phyloP scores from a whole-genome alignment of 2,888 invertebrate species.

The Meta bourneti region DNA sequence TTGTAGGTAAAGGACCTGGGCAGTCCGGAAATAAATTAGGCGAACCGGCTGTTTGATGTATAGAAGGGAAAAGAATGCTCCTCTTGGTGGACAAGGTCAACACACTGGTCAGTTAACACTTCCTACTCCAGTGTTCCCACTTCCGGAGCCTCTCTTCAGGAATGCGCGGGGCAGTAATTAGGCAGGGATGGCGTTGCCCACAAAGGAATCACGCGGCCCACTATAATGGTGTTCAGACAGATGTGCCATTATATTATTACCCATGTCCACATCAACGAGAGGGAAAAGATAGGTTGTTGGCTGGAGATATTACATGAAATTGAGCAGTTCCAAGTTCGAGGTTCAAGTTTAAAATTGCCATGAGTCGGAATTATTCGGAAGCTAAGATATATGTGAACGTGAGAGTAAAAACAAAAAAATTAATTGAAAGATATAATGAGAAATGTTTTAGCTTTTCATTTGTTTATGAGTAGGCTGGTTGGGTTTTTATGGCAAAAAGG shows the following conservation, averaged over 20 bases:
- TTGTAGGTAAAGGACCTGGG: slow-evolving; percentile 65
- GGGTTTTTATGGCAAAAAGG: too few relatives aligned
- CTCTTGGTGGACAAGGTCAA: slow-evolving; percentile 68
- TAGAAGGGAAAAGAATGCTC: slow-evolving; percentile 16
- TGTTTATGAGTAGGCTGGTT: too few relatives aligned
- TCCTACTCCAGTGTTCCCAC: slow-evolving; percentile 42
- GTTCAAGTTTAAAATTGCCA: neutral
- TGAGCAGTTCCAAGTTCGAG: neutral
- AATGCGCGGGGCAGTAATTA: slow-evolving; percentile 52
- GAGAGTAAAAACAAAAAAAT: too few relatives aligned
- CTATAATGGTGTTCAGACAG: slow-evolving; percentile 25
- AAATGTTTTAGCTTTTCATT: too few relatives aligned
- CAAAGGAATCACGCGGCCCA: neutral
- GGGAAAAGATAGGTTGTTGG: neutral
- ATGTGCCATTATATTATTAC: neutral
- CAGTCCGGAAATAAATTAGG: slow-evolving; percentile 67
- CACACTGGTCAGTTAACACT: slow-evolving; percentile 69
- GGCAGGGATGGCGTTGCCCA: neutral
- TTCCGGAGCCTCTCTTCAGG: slow-evolving; percentile 49
- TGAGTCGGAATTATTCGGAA: neutral
- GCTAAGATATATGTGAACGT: too few relatives aligned
- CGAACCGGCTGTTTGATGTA: slow-evolving; percentile 28
- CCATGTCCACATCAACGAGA: neutral
- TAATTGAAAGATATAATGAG: too few relatives aligned
- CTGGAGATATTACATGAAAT: too few relatives aligned